Evolutionary conservation across 2,888 invertebrate genomes (phyloP), one percentile per base, ranked within the genome.

Genomic region (Hyposoter didymator): DNA sequence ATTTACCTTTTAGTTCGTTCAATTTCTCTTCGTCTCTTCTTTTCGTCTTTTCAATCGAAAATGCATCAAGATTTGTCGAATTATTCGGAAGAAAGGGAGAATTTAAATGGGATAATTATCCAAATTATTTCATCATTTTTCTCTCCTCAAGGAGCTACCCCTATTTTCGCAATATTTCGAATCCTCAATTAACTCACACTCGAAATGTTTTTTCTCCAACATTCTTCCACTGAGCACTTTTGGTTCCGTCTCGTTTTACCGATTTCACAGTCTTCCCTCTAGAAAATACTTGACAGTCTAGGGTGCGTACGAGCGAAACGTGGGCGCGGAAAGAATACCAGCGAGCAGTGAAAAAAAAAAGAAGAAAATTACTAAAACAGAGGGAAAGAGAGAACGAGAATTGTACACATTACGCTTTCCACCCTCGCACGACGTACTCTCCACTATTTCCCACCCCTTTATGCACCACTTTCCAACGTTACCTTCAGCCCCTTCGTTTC

Each of bases 391-490:
- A 52, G 45, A 66, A 22, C 19, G 22, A 35, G 69, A 73, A 82
- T 62, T 55, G 78, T 14, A 70, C 78, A 75, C 79, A 84, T 70
- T 49, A 76, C 45, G 52, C 74, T 83, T 73, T 78, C 39, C 66
- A 52, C 85, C 76, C 76, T 72, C 78, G 67, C 39, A 62, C 45
- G 62, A 76, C 59, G 47, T 69, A 62, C 73, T 62, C 80, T 73
- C 70, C 70, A 79, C 78, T 79, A 75, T 79, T 84, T 69, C 67
- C 52, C 66, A 76, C 59, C 85, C 85, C 39, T 72, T 73, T 49
- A 45, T 45, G 81, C 84, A 59, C 79, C 73, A 72, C 82, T 79
- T 82, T 85, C 70, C 59, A 75, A 59, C 49, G 55, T 78, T 70
- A 70, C 74, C 43, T 75, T 75, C 82, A 70, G 17, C 43, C 43